These are phyloP conservation scores for Dallia pectoralis DNA, from an alignment of 2,797 vertebrate species.

Conservation along the genomic window DNA sequence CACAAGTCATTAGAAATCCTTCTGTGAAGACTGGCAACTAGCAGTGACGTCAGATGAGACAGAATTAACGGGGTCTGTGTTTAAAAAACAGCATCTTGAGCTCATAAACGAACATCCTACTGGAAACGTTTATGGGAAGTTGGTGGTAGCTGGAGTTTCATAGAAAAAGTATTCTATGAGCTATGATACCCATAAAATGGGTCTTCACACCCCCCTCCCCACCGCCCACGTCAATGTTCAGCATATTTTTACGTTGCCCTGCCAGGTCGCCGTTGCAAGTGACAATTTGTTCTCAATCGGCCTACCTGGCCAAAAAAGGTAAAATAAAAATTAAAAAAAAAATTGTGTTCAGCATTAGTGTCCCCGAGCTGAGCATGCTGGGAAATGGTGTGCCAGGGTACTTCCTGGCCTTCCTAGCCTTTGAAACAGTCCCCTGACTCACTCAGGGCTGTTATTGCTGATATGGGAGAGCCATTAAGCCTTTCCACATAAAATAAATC, in stretches of 20 bases:
- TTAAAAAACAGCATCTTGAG: constrained; percentile 29
- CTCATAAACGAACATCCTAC: constrained; percentile 27
- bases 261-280: no score
- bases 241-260: constrained; percentile 2
- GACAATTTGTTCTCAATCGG: no score
- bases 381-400: constrained; percentile 29
- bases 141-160: background rate
- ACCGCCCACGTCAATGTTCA: background rate
- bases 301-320: no score
- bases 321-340: no score
- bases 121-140: constrained; percentile 24
- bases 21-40: constrained; percentile 51
- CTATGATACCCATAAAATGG: constrained; percentile 24
- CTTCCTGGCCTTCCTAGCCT: background rate
- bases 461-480: constrained; percentile 47
- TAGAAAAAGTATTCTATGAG: background rate
- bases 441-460: constrained; percentile 72
- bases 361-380: constrained; percentile 51
- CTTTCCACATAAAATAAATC: constrained; percentile 48
- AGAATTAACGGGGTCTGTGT: constrained; percentile 35
- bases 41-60: constrained; percentile 36
- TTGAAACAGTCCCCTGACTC: constrained; percentile 21
- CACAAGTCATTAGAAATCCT: constrained; percentile 66
- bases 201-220: background rate
- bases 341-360: constrained; percentile 11